Evolutionary conservation across 1,140 invertebrate genomes (phyloP).

Genomic region (Coptotermes formosanus): DNA sequence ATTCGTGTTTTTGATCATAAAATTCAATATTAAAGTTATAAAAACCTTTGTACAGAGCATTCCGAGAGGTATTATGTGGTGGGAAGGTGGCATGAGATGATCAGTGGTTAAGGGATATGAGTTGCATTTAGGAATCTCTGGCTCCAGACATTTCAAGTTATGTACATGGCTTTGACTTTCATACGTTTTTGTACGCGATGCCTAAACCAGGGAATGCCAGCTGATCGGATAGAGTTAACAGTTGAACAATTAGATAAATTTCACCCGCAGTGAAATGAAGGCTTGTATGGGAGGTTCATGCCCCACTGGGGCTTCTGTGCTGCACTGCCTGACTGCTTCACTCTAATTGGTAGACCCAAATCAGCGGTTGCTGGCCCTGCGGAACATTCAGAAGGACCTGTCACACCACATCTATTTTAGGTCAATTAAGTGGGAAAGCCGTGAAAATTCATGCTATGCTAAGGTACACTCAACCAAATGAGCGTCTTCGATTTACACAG

Average conservation of each 20-base stretch:
- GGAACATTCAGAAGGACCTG: not conserved
- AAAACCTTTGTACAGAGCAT: too few species aligned
- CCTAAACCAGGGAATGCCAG: too few species aligned
- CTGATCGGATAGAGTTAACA: not conserved
- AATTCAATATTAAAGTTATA: too few species aligned
- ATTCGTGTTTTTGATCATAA: too few species aligned
- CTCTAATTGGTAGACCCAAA: not conserved
- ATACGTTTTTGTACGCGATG: too few species aligned
- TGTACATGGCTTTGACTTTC: too few species aligned
- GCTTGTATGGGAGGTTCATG: too few species aligned
- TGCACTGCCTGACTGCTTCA: not conserved
- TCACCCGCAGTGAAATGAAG: not conserved
- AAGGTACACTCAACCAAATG: not conserved
- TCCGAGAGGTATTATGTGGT: too few species aligned
- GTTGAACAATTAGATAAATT: not conserved
- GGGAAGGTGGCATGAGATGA: too few species aligned
- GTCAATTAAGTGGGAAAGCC: conserved; percentile 1
- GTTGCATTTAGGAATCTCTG: too few species aligned
- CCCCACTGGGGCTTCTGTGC: not conserved
- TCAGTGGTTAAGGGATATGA: too few species aligned
- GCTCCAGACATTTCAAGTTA: too few species aligned
- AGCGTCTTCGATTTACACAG: not conserved
- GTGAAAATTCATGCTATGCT: not conserved
- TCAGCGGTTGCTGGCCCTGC: not conserved
- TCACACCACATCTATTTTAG: not conserved